Percentiles rank a stretch among this genome's conserved stretches.
Evolutionary conservation across 2,113 vertebrate genomes (phyloP).

Genomic region (Asarcornis scutulata): DNA sequence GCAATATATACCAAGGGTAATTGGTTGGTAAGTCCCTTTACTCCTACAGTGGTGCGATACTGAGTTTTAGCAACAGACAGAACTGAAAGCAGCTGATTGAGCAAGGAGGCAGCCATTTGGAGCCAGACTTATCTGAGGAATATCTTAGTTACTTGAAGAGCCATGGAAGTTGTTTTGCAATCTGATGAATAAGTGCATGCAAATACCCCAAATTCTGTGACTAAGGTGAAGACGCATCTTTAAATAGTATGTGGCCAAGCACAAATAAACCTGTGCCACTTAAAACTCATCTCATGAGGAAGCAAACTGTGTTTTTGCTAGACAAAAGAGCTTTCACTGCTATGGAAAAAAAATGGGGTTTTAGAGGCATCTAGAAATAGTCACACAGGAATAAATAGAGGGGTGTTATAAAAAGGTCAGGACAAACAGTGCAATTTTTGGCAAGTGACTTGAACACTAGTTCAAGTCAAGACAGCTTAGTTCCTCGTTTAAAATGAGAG

Average conservation of each 20-base stretch:
- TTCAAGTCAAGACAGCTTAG: not conserved
- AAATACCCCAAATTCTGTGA: not conserved
- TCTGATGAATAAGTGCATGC: not conserved
- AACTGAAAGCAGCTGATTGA: not conserved
- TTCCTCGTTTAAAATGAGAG: not conserved
- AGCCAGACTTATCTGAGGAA: slow-evolving; percentile 30
- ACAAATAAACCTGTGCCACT: not conserved
- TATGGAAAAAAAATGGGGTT: not conserved
- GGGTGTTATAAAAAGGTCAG: slow-evolving; percentile 19
- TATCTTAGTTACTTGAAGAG: slow-evolving; percentile 17
- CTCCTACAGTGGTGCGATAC: not conserved
- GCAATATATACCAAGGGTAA: slow-evolving; percentile 20
- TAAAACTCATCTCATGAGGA: not conserved
- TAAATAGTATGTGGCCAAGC: slow-evolving; percentile 38
- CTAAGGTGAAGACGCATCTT: not conserved
- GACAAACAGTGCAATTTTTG: not conserved
- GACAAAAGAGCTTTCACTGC: slow-evolving; percentile 43
- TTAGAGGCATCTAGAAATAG: slow-evolving; percentile 50
- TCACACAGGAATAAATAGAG: slow-evolving; percentile 9
- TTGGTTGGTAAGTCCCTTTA: not conserved
- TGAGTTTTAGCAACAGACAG: not conserved
- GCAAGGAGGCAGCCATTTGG: not conserved
- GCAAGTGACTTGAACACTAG: not conserved
- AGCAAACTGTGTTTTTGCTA: not conserved
- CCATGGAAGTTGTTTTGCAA: not conserved